Percentiles rank a stretch among this genome's conserved stretches.
Conservation (phyloP, 1,140 invertebrate genomes). For the Drosophila oshimai region DNA sequence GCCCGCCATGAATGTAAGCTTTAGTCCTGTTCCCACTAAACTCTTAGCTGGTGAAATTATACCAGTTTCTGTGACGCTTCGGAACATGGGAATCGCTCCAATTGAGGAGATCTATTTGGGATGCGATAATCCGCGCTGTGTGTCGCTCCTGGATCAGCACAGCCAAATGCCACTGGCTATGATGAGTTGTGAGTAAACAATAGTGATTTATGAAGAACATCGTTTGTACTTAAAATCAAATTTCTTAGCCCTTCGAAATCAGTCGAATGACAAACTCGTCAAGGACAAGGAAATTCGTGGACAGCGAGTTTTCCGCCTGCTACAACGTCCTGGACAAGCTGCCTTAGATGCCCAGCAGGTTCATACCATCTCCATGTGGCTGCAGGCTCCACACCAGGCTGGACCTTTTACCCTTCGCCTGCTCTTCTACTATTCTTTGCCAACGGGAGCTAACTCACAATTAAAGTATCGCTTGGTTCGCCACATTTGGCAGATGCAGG, state of each 20-base stretch:
- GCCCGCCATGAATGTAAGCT: conserved; percentile 90
- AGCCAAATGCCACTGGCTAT: conserved; percentile 58
- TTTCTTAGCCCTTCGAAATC: conserved; percentile 55
- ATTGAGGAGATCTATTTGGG: conserved; percentile 87
- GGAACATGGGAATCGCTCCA: conserved; percentile 86
- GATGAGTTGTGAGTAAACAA: conserved; percentile 72
- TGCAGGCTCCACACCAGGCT: conserved; percentile 86
- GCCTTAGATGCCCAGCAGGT: conserved; percentile 84
- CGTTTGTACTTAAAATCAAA: background rate
- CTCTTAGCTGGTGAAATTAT: conserved; percentile 89
- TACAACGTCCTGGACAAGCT: conserved; percentile 76
- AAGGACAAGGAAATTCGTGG: conserved; percentile 83
- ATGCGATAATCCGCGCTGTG: conserved; percentile 84
- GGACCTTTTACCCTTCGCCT: conserved; percentile 87
- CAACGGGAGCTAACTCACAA: conserved; percentile 75
- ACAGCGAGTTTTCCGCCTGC: conserved; percentile 84
- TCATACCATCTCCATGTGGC: conserved; percentile 86
- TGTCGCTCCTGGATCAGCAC: conserved; percentile 84
- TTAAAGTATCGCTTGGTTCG: conserved; percentile 87
- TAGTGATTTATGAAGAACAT: background rate
- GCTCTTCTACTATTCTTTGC: conserved; percentile 89
- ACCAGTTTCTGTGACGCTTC: conserved; percentile 85
- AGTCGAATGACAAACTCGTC: conserved; percentile 79
- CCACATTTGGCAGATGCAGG: conserved; percentile 87
- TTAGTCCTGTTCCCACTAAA: conserved; percentile 86